phyloP scores from a whole-genome alignment of 1,140 invertebrate species.

The Dryas iulia region DNA sequence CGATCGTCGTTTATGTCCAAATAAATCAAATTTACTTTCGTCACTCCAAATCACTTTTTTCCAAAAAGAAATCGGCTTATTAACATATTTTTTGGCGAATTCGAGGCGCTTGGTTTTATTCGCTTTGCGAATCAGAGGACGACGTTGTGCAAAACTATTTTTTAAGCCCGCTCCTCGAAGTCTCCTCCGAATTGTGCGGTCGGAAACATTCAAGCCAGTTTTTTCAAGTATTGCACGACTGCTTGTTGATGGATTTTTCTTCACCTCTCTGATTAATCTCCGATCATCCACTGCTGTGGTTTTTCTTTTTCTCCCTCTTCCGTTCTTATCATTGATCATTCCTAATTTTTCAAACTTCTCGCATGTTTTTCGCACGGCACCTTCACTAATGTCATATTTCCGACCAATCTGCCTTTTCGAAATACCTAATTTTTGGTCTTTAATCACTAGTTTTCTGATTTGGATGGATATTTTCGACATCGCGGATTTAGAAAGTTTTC shows the following conservation, averaged over 20 bases:
- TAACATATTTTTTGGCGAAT: too few relatives aligned
- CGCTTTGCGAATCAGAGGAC: background rate
- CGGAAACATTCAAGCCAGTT: background rate
- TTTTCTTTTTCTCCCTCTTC: background rate
- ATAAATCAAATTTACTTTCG: too few relatives aligned
- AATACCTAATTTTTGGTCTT: too few relatives aligned
- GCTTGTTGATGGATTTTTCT: background rate
- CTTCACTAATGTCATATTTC: background rate
- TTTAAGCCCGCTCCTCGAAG: background rate
- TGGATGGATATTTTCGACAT: too few relatives aligned
- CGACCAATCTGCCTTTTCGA: background rate
- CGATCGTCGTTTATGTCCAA: too few relatives aligned
- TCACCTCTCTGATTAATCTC: background rate
- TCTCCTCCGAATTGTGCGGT: background rate
- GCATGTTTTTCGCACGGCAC: background rate
- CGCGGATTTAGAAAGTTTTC: too few relatives aligned
- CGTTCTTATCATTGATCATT: background rate
- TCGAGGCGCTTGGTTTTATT: background rate
- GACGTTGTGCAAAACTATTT: background rate
- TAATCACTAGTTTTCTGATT: too few relatives aligned
- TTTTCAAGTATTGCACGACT: background rate
- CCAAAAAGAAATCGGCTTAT: too few relatives aligned
- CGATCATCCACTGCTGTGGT: background rate
- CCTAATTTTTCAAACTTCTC: background rate
- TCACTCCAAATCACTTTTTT: too few relatives aligned